Conservation (phyloP, 1,140 invertebrate species). For the Drosophila subpulchrella region DNA sequence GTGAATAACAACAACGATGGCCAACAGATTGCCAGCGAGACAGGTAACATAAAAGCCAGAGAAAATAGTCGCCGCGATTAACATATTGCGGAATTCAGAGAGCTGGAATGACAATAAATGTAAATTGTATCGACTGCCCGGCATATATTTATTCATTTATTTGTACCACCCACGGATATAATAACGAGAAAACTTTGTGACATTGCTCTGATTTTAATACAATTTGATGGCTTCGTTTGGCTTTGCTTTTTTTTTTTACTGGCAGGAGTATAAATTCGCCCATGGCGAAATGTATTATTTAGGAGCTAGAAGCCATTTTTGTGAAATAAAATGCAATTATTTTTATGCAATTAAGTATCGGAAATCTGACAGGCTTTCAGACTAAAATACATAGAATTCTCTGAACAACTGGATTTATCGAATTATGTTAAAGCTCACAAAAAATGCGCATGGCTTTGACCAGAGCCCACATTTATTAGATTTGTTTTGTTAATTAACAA, state of each 20-base stretch:
- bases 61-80: conserved; percentile 21
- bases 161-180: conserved; percentile 2
- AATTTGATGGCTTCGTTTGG: conserved; percentile 9
- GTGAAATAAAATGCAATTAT: neutral
- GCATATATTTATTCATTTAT: conserved; percentile 32
- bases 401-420: neutral
- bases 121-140: conserved; percentile 43
- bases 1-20: conserved; percentile 78
- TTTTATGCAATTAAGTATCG: neutral
- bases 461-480: neutral
- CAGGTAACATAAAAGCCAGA: conserved; percentile 45
- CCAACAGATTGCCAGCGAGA: conserved; percentile 63
- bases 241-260: neutral
- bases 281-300: neutral
- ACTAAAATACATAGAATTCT: neutral
- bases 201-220: conserved; percentile 26
- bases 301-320: neutral
- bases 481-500: neutral
- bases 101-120: conserved; percentile 34
- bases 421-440: no score
- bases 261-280: neutral
- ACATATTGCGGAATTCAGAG: conserved; percentile 33
- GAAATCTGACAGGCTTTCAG: neutral
- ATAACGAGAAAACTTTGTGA: conserved; percentile 11
- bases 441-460: no score